Evolutionary conservation across 2,888 invertebrate species (phyloP).

Genomic region (Thera obeliscata): DNA sequence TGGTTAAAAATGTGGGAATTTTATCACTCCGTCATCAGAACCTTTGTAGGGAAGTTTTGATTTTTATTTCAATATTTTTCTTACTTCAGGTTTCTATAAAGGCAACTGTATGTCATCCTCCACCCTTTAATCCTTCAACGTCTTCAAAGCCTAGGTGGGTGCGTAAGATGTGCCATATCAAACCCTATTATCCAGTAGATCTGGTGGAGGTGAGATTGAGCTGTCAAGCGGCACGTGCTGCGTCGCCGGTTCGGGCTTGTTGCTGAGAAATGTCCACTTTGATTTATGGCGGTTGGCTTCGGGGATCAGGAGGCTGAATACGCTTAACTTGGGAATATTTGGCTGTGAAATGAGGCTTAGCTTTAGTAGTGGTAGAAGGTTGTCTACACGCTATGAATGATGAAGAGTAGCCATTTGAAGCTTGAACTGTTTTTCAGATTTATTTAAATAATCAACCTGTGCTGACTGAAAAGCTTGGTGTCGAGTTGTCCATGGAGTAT

Average conservation of each 20-base stretch:
- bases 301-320: constrained; percentile 14
- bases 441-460: too few relatives aligned
- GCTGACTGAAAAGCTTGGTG: too few relatives aligned
- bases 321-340: constrained; percentile 3
- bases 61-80: too few relatives aligned
- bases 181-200: background rate
- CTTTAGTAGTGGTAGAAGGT: background rate
- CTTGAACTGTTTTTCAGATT: too few relatives aligned
- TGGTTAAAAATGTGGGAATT: background rate
- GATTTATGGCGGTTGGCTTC: constrained; percentile 24
- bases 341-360: constrained; percentile 1
- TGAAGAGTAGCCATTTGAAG: background rate
- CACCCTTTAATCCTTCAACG: background rate
- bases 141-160: background rate
- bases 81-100: too few relatives aligned
- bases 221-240: constrained; percentile 16
- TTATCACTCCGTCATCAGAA: background rate
- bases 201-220: constrained; percentile 17
- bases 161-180: background rate
- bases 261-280: constrained; percentile 13
- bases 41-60: too few relatives aligned
- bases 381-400: background rate
- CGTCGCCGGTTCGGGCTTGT: background rate
- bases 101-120: background rate
- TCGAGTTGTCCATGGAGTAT: too few relatives aligned